A percentile compares a stretch with the other conserved stretches of the same genome.
Conservation (phyloP, 1,140 invertebrate genomes). For the Andricus grossulariae region DNA sequence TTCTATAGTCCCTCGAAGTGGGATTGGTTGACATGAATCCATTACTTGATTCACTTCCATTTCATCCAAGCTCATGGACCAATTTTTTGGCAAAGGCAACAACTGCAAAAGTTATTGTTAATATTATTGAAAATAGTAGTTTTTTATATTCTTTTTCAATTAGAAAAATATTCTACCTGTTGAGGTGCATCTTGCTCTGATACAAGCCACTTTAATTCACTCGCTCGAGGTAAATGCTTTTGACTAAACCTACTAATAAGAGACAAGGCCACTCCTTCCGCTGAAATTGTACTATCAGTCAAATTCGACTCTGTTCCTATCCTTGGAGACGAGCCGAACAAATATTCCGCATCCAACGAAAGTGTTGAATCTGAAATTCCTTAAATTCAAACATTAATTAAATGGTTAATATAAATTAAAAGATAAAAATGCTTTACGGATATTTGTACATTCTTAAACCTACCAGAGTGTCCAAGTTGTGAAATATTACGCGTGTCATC, state of each 20-base stretch:
- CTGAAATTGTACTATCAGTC: conserved; percentile 78
- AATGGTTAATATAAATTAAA: background rate
- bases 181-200: conserved; percentile 88
- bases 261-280: conserved; percentile 87
- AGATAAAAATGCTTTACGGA: too few species aligned
- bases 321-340: conserved; percentile 60
- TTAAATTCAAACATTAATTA: conserved; percentile 35
- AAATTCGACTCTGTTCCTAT: conserved; percentile 60
- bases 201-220: conserved; percentile 89
- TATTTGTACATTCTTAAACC: background rate
- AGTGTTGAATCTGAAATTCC: conserved; percentile 80
- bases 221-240: conserved; percentile 85
- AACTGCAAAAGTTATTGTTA: conserved; percentile 71
- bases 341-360: conserved; percentile 80
- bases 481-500: conserved; percentile 72
- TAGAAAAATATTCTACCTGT: conserved; percentile 69
- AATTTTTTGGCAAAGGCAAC: conserved; percentile 85
- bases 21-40: conserved; percentile 72
- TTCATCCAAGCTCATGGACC: conserved; percentile 80
- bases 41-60: conserved; percentile 53
- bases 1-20: conserved; percentile 84
- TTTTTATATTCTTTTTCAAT: conserved; percentile 37
- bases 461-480: conserved; percentile 68
- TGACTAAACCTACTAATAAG: conserved; percentile 87
- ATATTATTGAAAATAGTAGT: conserved; percentile 28